Conservation (phyloP, 1,140 invertebrate genomes). For the Aphelinus atriplicis region DNA sequence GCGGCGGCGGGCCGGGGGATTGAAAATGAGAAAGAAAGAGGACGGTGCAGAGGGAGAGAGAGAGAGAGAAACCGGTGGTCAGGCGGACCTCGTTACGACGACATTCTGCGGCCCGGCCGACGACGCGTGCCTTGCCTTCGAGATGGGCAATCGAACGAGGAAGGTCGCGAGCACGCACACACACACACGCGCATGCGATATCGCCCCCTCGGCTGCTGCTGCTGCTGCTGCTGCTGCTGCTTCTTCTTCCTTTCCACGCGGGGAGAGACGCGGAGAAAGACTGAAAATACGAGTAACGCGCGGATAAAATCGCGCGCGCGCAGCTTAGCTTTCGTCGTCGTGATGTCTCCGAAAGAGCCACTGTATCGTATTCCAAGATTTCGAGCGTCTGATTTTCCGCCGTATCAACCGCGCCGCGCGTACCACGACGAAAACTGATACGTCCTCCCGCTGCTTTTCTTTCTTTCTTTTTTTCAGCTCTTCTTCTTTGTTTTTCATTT, state of each 20-base stretch:
- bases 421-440: conserved; percentile 20
- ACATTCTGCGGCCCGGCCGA: conserved; percentile 59
- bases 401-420: not conserved
- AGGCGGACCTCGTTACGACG: conserved; percentile 63
- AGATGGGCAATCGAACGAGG: conserved; percentile 57
- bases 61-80: conserved; percentile 42
- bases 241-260: too few species aligned
- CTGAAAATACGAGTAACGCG: too few species aligned
- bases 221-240: too few species aligned
- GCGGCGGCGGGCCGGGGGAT: not conserved
- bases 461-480: too few species aligned
- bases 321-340: too few species aligned
- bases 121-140: conserved; percentile 66
- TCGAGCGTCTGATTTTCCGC: conserved; percentile 17
- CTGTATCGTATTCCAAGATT: conserved; percentile 32
- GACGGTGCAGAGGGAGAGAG: conserved; percentile 11
- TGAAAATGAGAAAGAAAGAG: conserved; percentile 6
- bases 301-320: too few species aligned
- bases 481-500: too few species aligned
- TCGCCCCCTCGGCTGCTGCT: not conserved
- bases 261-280: too few species aligned
- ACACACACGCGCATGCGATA: not conserved
- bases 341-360: too few species aligned
- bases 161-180: conserved; percentile 12
- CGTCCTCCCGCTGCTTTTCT: not conserved